Conservation (phyloP, 2,113 vertebrate species). For the Castor canadensis region DNA sequence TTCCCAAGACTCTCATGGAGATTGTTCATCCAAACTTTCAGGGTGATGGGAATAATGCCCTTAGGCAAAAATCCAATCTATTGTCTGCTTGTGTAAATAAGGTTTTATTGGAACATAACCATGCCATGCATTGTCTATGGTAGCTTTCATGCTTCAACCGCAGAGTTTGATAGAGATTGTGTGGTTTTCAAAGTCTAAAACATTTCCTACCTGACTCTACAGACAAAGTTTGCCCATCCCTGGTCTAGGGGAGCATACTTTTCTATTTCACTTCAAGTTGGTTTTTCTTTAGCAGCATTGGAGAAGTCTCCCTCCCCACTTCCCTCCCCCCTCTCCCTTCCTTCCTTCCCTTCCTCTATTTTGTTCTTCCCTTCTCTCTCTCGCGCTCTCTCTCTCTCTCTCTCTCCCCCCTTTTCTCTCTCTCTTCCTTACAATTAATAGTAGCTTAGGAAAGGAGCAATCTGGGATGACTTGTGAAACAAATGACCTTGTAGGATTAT, state of each 20-base stretch:
- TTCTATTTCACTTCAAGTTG: not conserved
- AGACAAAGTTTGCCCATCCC: not conserved
- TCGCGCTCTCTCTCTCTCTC: not conserved
- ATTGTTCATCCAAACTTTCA: not conserved
- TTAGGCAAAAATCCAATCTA: not conserved
- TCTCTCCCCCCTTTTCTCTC: not conserved
- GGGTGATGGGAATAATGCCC: not conserved
- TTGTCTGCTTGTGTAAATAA: not conserved
- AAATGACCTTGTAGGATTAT: not conserved
- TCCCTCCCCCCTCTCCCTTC: not conserved
- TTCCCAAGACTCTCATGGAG: not conserved
- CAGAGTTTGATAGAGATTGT: not conserved
- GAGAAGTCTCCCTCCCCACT: not conserved
- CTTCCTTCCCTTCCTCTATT: rapidly evolving
- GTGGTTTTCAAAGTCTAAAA: not conserved
- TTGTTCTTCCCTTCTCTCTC: not conserved
- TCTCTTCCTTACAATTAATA: not conserved
- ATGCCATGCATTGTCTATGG: not conserved
- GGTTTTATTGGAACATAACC: not conserved
- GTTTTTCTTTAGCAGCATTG: not conserved
- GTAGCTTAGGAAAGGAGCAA: not conserved
- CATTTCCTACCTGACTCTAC: not conserved
- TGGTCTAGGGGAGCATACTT: not conserved
- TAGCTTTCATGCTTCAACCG: not conserved
- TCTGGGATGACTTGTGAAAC: not conserved